Conservation (phyloP, 1,140 invertebrate genomes). For the Cotesia chilonis region DNA sequence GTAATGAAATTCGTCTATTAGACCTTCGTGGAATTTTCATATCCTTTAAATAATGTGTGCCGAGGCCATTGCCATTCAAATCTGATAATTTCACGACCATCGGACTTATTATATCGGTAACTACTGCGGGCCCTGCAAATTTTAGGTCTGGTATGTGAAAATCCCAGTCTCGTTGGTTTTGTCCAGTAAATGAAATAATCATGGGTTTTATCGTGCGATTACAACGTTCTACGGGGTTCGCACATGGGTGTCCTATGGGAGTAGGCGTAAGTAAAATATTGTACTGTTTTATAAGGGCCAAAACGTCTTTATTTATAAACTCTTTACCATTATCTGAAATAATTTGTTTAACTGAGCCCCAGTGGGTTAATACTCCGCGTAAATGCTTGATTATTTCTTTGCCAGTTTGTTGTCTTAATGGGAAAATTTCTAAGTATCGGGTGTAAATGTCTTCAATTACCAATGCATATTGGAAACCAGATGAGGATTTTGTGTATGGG, state of each 20-base stretch:
- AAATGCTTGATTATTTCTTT: neutral
- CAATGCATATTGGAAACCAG: no score
- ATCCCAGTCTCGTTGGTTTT: slow-evolving; percentile 52
- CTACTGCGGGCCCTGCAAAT: neutral
- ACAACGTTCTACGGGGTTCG: slow-evolving; percentile 23
- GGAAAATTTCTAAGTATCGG: neutral
- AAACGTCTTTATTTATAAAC: slow-evolving; percentile 18
- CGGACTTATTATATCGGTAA: neutral
- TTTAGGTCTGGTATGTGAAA: slow-evolving; percentile 34
- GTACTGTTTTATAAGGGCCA: neutral
- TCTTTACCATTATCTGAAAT: slow-evolving; percentile 53
- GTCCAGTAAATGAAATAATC: slow-evolving; percentile 43
- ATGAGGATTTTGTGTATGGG: no score
- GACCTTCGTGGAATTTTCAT: neutral
- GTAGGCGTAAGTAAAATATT: neutral
- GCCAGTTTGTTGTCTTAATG: neutral
- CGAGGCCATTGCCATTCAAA: neutral
- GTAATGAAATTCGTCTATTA: no score
- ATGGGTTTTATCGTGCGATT: slow-evolving; percentile 20
- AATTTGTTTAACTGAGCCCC: slow-evolving; percentile 49
- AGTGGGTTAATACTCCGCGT: slow-evolving; percentile 43
- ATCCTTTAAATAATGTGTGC: neutral
- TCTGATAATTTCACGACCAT: neutral
- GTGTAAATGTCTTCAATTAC: no score
- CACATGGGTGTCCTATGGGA: slow-evolving; percentile 6